Evolutionary conservation across 2,113 vertebrate species (phyloP).

Genomic region (Ariopsis seemanni): DNA sequence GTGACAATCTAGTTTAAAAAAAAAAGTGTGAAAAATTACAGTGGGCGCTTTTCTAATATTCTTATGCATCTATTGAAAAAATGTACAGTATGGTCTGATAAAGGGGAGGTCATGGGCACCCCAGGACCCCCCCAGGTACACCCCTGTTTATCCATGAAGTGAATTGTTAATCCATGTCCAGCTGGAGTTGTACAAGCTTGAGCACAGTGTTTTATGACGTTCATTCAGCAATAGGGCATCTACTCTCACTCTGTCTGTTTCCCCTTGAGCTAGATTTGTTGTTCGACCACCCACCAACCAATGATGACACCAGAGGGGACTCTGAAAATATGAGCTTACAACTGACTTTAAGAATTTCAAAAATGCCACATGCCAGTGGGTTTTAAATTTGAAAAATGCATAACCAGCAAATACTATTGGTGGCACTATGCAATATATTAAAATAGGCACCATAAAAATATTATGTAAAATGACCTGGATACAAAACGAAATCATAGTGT

Average conservation of each 20-base stretch:
- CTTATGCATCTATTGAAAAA: too few relatives aligned
- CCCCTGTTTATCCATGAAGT: neutral
- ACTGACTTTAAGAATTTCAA: neutral
- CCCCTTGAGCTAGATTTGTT: neutral
- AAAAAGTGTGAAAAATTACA: too few relatives aligned
- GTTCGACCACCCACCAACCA: neutral
- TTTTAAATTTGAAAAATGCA: neutral
- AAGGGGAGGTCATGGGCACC: too few relatives aligned
- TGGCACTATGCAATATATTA: neutral
- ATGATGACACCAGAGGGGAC: neutral
- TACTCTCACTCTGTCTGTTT: conserved; percentile 54
- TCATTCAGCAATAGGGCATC: neutral
- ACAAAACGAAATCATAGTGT: neutral
- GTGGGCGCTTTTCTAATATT: too few relatives aligned
- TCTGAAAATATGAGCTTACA: neutral
- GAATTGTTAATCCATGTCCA: neutral
- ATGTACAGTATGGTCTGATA: too few relatives aligned
- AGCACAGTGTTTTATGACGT: neutral
- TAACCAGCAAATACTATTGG: neutral
- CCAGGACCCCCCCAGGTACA: too few relatives aligned
- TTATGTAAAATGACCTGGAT: too few relatives aligned
- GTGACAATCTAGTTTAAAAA: too few relatives aligned
- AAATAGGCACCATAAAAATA: neutral
- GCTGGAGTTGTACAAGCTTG: neutral
- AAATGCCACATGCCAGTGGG: neutral